Evolutionary conservation across 2,113 vertebrate genomes (phyloP).

Genomic region (Uria aalge): DNA sequence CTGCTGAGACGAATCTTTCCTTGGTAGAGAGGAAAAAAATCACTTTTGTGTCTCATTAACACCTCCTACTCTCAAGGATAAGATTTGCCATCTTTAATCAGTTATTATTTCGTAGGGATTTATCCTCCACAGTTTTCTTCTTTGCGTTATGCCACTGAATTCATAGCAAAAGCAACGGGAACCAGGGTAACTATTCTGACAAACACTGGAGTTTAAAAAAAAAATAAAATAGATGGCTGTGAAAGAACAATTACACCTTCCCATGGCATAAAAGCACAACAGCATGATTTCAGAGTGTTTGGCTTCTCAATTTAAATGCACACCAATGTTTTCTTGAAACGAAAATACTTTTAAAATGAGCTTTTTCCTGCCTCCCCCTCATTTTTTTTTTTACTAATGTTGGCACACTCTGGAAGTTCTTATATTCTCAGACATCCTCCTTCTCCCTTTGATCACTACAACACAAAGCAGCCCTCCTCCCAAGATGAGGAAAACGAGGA

Average conservation of each 20-base stretch:
- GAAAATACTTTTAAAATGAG: neutral
- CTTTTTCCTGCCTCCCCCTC: neutral
- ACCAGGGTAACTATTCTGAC: neutral
- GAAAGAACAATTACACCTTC: neutral
- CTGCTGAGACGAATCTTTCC: neutral
- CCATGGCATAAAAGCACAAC: neutral
- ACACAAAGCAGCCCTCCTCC: neutral
- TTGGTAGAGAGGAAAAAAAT: neutral
- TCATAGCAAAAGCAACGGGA: neutral
- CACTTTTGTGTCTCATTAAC: neutral
- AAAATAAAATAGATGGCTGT: neutral
- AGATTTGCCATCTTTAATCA: neutral
- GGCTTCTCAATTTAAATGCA: neutral
- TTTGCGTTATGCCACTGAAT: neutral
- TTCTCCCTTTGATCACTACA: neutral
- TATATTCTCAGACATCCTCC: neutral
- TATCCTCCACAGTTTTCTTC: neutral
- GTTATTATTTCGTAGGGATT: neutral
- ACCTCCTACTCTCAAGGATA: neutral
- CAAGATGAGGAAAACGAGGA: neutral
- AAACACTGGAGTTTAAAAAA: neutral
- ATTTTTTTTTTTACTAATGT: neutral
- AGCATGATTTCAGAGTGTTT: neutral
- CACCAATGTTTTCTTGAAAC: neutral
- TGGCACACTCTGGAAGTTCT: neutral